These are phyloP conservation scores for Serilophus lunatus DNA, from an alignment of 2,113 vertebrate species.

Conservation along the genomic window DNA sequence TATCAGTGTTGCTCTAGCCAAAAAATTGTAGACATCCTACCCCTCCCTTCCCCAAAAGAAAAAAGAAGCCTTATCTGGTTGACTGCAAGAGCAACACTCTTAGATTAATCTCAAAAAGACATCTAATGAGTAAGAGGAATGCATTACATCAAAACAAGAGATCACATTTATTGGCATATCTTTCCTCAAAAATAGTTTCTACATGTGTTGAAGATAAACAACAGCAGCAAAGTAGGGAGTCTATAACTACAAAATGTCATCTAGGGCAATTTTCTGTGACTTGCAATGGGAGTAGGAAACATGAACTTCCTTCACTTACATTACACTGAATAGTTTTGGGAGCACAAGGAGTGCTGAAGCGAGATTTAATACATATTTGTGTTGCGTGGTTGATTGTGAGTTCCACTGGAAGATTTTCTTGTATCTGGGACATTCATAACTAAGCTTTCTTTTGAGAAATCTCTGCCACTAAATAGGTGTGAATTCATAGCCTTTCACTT, in stretches of 20 bases:
- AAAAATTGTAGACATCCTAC: background rate
- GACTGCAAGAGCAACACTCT: constrained; percentile 39
- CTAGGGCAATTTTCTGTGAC: background rate
- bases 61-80: constrained; percentile 30
- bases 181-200: background rate
- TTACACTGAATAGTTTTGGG: background rate
- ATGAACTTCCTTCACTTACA: background rate
- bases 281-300: background rate
- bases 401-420: background rate
- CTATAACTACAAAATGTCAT: background rate
- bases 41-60: background rate
- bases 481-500: background rate
- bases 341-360: background rate
- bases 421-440: background rate
- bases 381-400: background rate
- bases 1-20: background rate
- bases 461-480: background rate
- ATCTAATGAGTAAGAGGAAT: constrained; percentile 43
- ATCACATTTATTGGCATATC: background rate
- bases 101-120: constrained; percentile 26
- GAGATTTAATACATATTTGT: background rate
- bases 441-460: background rate
- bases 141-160: background rate
- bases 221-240: background rate
- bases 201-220: constrained; percentile 13